These are phyloP conservation scores for Rhabdornis inornatus DNA, from an alignment of 2,113 vertebrate genomes.

Conservation along the genomic window DNA sequence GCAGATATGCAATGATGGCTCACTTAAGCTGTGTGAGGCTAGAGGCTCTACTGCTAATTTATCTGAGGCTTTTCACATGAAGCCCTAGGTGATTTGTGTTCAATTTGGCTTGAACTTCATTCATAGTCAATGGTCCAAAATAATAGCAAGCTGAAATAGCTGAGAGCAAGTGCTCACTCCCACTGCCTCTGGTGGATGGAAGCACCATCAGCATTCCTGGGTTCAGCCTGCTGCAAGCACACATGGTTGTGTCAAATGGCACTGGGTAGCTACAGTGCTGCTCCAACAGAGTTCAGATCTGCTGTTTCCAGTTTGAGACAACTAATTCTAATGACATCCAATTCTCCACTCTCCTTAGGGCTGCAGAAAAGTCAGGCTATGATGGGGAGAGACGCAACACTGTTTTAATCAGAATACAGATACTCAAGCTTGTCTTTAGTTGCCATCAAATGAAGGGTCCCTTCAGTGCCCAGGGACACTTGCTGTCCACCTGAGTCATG, in stretches of 20 bases:
- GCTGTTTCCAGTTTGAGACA: background rate
- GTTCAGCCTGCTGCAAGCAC: background rate
- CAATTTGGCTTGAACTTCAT: constrained; percentile 19
- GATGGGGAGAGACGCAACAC: rapidly evolving
- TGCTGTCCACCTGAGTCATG: background rate
- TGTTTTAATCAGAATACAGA: background rate
- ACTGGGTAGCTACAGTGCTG: background rate
- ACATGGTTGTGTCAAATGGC: background rate
- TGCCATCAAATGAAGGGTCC: background rate
- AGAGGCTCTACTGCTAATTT: background rate
- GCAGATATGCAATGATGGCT: background rate
- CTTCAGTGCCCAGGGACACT: background rate
- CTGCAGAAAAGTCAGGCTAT: background rate
- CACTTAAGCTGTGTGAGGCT: background rate
- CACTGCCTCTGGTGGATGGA: background rate
- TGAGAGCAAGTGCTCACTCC: background rate
- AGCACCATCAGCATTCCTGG: background rate
- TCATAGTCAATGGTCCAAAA: constrained; percentile 24
- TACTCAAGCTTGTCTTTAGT: background rate
- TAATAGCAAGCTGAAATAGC: constrained; percentile 7
- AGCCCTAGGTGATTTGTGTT: background rate
- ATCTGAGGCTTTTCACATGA: background rate
- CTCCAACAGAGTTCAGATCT: background rate
- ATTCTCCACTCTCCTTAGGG: background rate
- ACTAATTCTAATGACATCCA: background rate